Conservation (phyloP, 2,797 vertebrate genomes). For the Urosaurus nigricauda region DNA sequence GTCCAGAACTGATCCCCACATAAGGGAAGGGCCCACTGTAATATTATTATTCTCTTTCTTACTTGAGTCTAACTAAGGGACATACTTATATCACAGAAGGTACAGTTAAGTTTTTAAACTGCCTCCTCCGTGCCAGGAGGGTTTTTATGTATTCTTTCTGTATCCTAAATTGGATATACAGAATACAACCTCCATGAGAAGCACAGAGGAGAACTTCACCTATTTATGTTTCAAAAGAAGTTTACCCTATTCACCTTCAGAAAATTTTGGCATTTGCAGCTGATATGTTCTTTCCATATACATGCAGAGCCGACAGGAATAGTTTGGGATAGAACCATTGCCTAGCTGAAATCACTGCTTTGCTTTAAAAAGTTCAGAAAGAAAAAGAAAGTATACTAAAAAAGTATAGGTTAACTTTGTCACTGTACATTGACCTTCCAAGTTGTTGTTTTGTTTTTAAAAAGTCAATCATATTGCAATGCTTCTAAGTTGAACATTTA, state of each 20-base stretch:
- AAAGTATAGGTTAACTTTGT: too few relatives aligned
- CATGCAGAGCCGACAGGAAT: slow-evolving; percentile 59
- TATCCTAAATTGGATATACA: background rate
- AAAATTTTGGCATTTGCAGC: slow-evolving; percentile 34
- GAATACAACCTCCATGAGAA: slow-evolving; percentile 22
- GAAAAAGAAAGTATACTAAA: too few relatives aligned
- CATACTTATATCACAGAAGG: slow-evolving; percentile 6
- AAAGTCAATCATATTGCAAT: background rate
- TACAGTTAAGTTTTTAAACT: slow-evolving; percentile 31
- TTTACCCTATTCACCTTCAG: slow-evolving; percentile 10
- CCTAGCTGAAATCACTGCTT: slow-evolving; percentile 55
- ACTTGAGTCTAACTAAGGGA: slow-evolving; percentile 23
- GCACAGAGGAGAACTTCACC: slow-evolving; percentile 21
- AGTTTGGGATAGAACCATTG: slow-evolving; percentile 61
- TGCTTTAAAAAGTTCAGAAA: slow-evolving; percentile 46
- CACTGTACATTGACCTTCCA: too few relatives aligned
- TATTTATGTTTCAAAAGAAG: slow-evolving; percentile 31
- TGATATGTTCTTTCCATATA: slow-evolving; percentile 47
- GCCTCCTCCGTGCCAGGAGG: rapidly evolving
- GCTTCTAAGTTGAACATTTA: background rate
- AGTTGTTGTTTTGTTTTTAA: background rate
- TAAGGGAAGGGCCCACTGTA: too few relatives aligned
- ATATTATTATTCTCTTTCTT: slow-evolving; percentile 22
- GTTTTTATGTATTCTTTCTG: slow-evolving; percentile 26
- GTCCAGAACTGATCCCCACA: too few relatives aligned